Base-by-base conservation (phyloP, 2,113 vertebrate species). In the Lophura nycthemera region DNA sequence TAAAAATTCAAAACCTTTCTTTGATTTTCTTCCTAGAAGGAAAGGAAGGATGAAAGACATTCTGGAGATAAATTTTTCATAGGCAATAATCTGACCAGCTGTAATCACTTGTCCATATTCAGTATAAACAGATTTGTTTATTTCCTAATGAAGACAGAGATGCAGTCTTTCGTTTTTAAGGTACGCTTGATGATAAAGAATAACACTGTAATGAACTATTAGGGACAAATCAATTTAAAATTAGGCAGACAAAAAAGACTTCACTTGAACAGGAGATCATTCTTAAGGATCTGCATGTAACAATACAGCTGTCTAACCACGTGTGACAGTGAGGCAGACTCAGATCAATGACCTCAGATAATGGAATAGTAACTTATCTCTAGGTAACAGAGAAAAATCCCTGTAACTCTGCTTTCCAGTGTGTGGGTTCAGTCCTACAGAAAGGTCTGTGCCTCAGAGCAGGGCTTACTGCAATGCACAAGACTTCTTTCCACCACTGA, bases 1-100 rank as follows among this genome's bases (percentile, higher is more conserved):
- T 83, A 91, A 89, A 91, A 95, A 93, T 70, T 93, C 87, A 88
- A 91, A 96, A 61, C 18, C 19, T 69, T 91, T 84, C 65, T 92
- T 74, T 83, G 50, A 89, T 92, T 95, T 94, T 91, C 59, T 95
- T 32, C 72, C 88, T 81, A 64, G 38, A 67, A 94, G 56, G 52
- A 89, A 76, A 83, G 25, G 87, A 87, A 91, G 40, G 82, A 91
- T 88, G 67, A 93, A 93, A 95, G 81, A 59, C 50, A 77, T 73
- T 70, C 64, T 63, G 21, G 29, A 91, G 38, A 80, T 83, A 64
- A 85, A 86, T 89, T 83, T 89, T 93, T 85, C 81, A 89, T 61
- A 42, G 14, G 67, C 59, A 82, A 63, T 76, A 87, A 83, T 85
- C 48, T 83, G 95, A 83, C 87, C 95, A 89, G 64, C 32, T 85